Evolutionary conservation across 2,888 invertebrate genomes (phyloP).

Genomic region (Eutolmus rufibarbis): DNA sequence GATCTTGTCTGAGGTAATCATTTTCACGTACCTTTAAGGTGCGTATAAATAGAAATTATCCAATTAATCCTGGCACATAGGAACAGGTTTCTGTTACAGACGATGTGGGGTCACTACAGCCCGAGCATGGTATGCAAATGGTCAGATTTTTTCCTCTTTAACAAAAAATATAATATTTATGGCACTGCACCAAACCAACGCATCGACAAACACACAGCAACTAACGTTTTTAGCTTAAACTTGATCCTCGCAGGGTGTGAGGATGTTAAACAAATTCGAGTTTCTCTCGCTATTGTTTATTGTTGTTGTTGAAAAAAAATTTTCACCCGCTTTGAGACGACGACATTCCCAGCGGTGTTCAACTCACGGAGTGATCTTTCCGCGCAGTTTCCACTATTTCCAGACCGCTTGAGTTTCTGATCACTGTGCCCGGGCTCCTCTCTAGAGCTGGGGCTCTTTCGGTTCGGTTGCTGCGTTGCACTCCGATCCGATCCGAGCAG

Average conservation of each 20-base stretch:
- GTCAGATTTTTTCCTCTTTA: not conserved
- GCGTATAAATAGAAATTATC: conserved; percentile 31
- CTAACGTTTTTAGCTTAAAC: not conserved
- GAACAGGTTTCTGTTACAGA: not conserved
- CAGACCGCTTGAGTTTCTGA: not conserved
- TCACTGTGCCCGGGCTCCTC: not conserved
- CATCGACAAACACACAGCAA: not conserved
- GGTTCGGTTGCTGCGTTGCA: not conserved
- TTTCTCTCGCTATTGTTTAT: not conserved
- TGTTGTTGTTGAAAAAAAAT: not conserved
- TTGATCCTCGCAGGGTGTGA: not conserved
- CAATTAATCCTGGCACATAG: conserved; percentile 18
- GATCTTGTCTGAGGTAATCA: not conserved
- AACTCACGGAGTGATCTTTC: conserved; percentile 13
- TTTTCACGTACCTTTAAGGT: conserved; percentile 15
- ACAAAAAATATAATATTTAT: not conserved
- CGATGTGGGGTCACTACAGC: not conserved
- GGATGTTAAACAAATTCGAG: not conserved
- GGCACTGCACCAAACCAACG: not conserved
- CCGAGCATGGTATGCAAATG: not conserved
- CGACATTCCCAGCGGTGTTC: not conserved
- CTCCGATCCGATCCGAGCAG: not conserved
- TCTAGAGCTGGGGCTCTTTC: not conserved
- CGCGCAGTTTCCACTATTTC: conserved; percentile 36
- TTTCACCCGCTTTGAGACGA: not conserved